Evolutionary conservation across 2,113 vertebrate genomes (phyloP), one percentile per base, ranked within the genome.

Genomic region (Atherinomorus stipes): DNA sequence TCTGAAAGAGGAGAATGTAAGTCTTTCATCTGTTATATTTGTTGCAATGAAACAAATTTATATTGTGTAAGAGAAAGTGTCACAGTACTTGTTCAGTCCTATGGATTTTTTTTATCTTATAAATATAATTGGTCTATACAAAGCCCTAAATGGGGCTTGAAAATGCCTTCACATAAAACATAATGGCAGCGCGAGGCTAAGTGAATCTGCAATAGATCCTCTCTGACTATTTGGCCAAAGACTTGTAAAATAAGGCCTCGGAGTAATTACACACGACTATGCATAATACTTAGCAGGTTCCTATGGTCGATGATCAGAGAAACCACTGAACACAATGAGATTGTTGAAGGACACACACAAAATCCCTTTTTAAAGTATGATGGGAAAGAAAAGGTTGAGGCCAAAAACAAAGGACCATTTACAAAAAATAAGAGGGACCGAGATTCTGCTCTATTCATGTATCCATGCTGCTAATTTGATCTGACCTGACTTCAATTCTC

Each of bases 401-500:
- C 49, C 64, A 26, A 53, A 64, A 60, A 76, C 63, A 61, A 76
- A 66, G 67, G 37, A 34, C 18, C 21, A 61, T 78, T 63, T 75
- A 52, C 45, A 66, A 75, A 71, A n/a, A 80, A 71, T 42, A 16
- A 61, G 54, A 52, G 5, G 22, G 54, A 52, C 3, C 2, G 44
- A 67, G 51, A 44, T 56, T 64, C 56, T 40, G 31, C 25, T 47
- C 50, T 71, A 22, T 89, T 69, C 51, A 53, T 76, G 56, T 38
- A 74, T 76, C 84, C 13, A 2, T 34, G 71, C 66, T 86, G 82
- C 88, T 88, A 83, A 85, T 86, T 85, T 81, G 82, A 85, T 88
- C 78, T 83, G 87, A 85, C 83, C 88, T 2, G n/a, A 76, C 82
- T 89, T 88, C 84, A 88, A 81, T 86, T 80, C 74, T 76, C 38